A percentile compares a stretch with the other conserved stretches of the same genome.
phyloP scores from a whole-genome alignment of 2,888 invertebrate genomes.

The Rhaphigaster nebulosa region DNA sequence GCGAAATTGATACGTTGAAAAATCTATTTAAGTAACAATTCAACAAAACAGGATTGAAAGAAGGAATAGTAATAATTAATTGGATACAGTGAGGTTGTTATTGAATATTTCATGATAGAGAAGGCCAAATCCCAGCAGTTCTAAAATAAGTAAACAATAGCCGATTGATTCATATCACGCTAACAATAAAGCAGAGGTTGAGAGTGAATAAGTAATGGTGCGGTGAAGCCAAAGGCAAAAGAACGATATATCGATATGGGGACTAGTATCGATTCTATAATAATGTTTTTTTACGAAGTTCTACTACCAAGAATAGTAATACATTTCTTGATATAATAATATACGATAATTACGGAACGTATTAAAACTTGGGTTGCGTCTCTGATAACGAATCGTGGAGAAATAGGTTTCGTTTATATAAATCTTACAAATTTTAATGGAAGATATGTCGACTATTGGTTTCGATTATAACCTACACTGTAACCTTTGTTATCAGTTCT shows the following conservation, averaged over 20 bases:
- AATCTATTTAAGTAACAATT: neutral
- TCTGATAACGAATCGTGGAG: too few species aligned
- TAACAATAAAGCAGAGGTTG: neutral
- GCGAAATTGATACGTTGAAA: neutral
- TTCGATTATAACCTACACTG: too few species aligned
- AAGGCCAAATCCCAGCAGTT: neutral
- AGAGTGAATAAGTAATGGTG: neutral
- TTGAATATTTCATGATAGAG: neutral
- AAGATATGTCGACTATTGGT: too few species aligned
- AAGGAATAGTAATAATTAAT: neutral
- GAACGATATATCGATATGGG: neutral
- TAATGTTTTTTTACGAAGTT: neutral
- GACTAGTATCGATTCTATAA: neutral
- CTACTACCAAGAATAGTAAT: too few species aligned
- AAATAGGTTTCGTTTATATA: too few species aligned
- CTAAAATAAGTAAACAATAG: neutral
- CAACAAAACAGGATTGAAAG: neutral
- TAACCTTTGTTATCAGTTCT: too few species aligned
- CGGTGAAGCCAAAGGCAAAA: neutral
- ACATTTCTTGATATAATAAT: too few species aligned
- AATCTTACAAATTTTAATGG: too few species aligned
- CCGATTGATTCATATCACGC: neutral
- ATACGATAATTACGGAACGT: too few species aligned
- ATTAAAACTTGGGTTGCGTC: too few species aligned
- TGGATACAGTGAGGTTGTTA: neutral